A percentile compares a stretch with the other conserved stretches of the same genome.
Conservation (phyloP, 2,113 vertebrate genomes). For the Peromyscus californicus region DNA sequence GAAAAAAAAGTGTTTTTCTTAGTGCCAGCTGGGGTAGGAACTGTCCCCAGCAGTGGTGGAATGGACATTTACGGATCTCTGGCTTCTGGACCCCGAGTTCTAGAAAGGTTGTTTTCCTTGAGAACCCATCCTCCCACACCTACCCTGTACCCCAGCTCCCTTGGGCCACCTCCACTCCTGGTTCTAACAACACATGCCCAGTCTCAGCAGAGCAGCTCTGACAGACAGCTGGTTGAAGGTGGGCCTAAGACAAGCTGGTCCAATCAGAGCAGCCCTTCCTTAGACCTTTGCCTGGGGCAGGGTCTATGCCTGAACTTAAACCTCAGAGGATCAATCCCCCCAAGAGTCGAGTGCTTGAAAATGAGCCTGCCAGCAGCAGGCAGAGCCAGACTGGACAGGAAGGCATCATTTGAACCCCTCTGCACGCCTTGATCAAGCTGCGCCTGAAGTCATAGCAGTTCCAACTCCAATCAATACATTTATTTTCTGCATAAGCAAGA, state of each 20-base stretch:
- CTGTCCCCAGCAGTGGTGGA: accelerated
- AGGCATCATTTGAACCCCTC: background rate
- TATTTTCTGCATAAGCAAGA: slow-evolving; percentile 77
- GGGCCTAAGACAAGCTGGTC: background rate
- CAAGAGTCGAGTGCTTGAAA: background rate
- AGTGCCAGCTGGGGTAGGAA: background rate
- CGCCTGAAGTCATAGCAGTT: background rate
- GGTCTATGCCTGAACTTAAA: background rate
- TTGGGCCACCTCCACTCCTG: background rate
- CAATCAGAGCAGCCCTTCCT: slow-evolving; percentile 5
- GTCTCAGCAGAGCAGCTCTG: background rate
- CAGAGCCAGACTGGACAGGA: background rate
- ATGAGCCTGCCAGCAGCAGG: background rate
- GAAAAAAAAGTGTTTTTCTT: background rate
- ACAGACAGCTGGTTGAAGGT: background rate
- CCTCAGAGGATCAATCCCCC: background rate
- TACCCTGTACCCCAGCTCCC: background rate
- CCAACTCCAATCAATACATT: slow-evolving; percentile 52
- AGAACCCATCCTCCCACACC: background rate
- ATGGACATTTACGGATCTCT: background rate
- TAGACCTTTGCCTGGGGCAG: background rate
- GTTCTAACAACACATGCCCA: background rate
- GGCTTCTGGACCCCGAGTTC: background rate
- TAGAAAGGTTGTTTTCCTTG: background rate
- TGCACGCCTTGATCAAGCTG: background rate